Base-by-base conservation (phyloP, 2,113 vertebrate genomes). In the Salvelinus namaycush region DNA sequence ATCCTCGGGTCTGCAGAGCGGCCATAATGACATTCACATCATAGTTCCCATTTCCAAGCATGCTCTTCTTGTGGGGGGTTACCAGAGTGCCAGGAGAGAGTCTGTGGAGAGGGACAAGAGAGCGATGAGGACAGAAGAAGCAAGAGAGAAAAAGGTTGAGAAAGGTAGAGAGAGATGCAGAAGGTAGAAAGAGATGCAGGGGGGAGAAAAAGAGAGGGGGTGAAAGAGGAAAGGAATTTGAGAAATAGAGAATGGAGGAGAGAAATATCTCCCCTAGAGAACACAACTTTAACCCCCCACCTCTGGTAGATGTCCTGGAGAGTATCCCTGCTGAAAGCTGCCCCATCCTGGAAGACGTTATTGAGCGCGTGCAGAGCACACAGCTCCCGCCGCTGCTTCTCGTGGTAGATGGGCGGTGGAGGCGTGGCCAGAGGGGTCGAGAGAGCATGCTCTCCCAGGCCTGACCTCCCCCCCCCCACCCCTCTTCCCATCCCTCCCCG, bases 1-100 rank as follows among this genome's bases (percentile, higher is more conserved):
- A 99, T 79, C 97, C 97, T 88, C 97, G 96, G 69, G 96, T 99
- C 84, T 99, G 97, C 89, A 99, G 94, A 0, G 98, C 98, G 26
- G 98, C 98, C 98, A 99, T 99, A 75, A 99, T 99, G 83, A 99
- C 98, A 0, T 99, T 99, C 75, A 99, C 98, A 13, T 99, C 98
- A 11, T 99, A 99, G 93, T 99, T 99, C 67, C 98, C 98, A 11
- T 99, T 99, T 81, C 97, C 97, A 91, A 99, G 92, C 97, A 99
- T 95, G 93, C 95, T 98, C 91, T 98, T 99, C 93, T 98, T 99
- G 90, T 99, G 97, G 70, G 98, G 97, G 0, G 97, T 99, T 90
- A 99, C 96, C 95, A 99, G 94, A 70, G 97, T 98, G 90, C 96
- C 96, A 74, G 97, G 97, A 82, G 97, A 99, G 83, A 99, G 92